A percentile compares a stretch with the other conserved stretches of the same genome.
Conservation (phyloP, 2,888 invertebrate genomes). For the Cordilura impudica region DNA sequence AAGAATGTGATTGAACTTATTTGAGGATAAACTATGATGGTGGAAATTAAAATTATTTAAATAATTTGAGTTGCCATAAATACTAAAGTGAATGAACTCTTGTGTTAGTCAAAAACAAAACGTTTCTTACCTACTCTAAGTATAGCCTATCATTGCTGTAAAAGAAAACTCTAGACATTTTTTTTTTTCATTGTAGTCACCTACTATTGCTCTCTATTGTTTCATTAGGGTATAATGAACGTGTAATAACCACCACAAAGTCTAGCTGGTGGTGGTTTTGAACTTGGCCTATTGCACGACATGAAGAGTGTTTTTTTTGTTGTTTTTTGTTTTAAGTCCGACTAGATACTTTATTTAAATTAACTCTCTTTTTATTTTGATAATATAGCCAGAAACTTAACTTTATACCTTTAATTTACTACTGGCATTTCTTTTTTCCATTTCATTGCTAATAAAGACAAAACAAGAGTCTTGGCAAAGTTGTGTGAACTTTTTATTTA, state of each 20-base stretch:
- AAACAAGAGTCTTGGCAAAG: constrained; percentile 30
- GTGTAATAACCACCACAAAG: constrained; percentile 2
- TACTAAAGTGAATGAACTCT: constrained; percentile 37
- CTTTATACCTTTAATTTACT: not conserved
- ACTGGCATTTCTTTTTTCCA: not conserved
- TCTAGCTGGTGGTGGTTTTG: constrained; percentile 24
- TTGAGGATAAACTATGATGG: not conserved
- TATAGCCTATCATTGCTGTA: not conserved
- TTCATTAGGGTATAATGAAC: not conserved
- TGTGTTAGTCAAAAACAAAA: not conserved
- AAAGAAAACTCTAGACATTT: not conserved
- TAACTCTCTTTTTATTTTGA: constrained; percentile 23
- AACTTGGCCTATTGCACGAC: constrained; percentile 58
- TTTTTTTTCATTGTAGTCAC: not conserved
- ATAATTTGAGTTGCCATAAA: not conserved
- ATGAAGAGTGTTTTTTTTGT: constrained; percentile 12
- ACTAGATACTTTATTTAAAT: constrained; percentile 33
- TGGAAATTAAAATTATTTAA: not conserved
- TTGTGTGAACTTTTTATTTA: constrained; percentile 57
- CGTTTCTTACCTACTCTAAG: not conserved
- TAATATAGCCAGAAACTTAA: not conserved
- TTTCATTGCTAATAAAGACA: constrained; percentile 45
- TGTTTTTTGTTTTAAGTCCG: not conserved
- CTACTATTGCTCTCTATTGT: not conserved
- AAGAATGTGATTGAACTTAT: not conserved